Conservation (phyloP, 2,888 invertebrate genomes). For the Oxystoma pomonae region DNA sequence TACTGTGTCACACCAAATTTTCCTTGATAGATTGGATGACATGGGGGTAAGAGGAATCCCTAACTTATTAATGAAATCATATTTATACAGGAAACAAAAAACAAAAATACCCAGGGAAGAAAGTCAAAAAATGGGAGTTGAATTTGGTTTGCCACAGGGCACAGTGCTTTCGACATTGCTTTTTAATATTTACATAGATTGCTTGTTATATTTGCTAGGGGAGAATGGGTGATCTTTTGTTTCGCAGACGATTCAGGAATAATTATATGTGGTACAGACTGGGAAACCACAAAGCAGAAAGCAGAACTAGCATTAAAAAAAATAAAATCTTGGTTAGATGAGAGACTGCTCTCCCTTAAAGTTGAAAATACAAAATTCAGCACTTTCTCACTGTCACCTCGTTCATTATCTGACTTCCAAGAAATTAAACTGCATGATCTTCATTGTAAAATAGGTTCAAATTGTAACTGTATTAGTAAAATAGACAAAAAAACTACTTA, state of each 20-base stretch:
- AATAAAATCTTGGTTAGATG: neutral
- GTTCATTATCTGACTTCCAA: too few relatives aligned
- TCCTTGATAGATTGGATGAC: neutral
- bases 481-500: too few relatives aligned
- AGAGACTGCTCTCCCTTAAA: neutral
- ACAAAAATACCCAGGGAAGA: neutral
- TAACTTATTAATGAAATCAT: neutral
- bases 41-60: too few relatives aligned
- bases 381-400: too few relatives aligned
- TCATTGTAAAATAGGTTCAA: too few relatives aligned
- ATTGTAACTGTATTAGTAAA: too few relatives aligned
- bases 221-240: neutral
- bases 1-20: neutral
- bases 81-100: neutral
- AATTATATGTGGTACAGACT: neutral
- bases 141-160: neutral
- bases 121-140: neutral
- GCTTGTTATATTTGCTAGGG: neutral
- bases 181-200: neutral
- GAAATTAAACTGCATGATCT: too few relatives aligned
- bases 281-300: neutral
- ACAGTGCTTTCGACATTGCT: neutral
- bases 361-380: neutral
- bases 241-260: neutral
- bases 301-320: neutral